These are phyloP conservation scores for Cuculus canorus DNA, from an alignment of 2,797 vertebrate genomes.

Conservation along the genomic window DNA sequence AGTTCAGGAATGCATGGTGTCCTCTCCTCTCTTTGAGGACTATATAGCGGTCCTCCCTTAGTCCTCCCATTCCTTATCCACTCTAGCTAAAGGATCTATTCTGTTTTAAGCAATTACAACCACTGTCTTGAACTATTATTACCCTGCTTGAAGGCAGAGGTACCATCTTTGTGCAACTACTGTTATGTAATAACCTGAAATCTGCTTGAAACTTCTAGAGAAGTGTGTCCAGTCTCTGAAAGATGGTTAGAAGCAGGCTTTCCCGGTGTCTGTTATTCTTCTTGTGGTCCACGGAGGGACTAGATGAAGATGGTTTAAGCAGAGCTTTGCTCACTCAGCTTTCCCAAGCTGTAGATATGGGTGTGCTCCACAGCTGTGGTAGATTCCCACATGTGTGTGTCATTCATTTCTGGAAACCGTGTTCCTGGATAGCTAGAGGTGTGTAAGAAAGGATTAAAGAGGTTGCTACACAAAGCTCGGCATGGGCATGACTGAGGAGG, in stretches of 20 bases:
- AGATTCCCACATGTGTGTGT: neutral
- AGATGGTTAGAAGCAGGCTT: neutral
- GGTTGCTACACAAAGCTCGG: neutral
- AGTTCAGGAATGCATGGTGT: neutral
- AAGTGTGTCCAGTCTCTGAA: neutral
- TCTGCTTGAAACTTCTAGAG: neutral
- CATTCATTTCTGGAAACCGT: neutral
- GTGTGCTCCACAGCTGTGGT: neutral
- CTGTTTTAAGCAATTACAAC: neutral
- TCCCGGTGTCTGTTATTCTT: neutral
- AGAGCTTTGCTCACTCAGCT: neutral
- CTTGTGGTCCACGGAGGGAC: neutral
- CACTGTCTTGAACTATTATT: neutral
- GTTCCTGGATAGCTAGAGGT: neutral
- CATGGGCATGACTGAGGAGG: neutral
- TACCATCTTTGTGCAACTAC: neutral
- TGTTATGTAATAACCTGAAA: neutral
- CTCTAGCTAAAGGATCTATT: neutral
- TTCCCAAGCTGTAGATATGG: neutral
- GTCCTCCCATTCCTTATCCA: neutral
- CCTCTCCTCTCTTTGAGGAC: neutral
- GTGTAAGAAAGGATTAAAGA: neutral
- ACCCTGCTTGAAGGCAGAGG: neutral
- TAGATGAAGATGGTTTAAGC: neutral
- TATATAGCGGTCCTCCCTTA: no score